These are phyloP conservation scores for Phoenicopterus ruber DNA, from an alignment of 2,113 vertebrate genomes.

Conservation along the genomic window DNA sequence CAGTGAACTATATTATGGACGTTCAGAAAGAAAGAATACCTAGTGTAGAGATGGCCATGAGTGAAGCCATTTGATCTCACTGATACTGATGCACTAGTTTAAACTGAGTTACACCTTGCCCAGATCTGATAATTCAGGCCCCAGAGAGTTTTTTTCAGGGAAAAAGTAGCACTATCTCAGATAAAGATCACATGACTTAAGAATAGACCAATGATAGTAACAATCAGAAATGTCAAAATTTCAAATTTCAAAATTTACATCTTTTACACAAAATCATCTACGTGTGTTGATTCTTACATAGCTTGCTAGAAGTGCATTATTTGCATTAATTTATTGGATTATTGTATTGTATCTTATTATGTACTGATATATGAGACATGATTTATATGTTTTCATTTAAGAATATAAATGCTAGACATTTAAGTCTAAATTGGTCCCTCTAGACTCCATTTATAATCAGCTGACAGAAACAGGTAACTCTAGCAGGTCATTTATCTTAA, in stretches of 20 bases:
- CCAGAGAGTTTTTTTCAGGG: neutral
- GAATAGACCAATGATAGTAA: neutral
- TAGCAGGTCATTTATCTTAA: neutral
- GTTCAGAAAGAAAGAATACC: neutral
- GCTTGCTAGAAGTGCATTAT: neutral
- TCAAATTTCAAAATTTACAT: neutral
- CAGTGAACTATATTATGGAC: neutral
- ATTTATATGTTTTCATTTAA: neutral
- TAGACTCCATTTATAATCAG: neutral
- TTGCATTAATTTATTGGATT: neutral
- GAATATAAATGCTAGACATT: neutral
- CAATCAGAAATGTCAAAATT: neutral
- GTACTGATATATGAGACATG: neutral
- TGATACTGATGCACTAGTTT: neutral
- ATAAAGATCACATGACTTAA: neutral
- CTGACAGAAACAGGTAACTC: neutral
- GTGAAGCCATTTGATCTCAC: neutral
- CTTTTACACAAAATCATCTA: neutral
- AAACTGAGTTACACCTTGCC: neutral
- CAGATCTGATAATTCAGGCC: neutral
- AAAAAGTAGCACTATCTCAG: neutral
- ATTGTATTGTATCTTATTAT: neutral
- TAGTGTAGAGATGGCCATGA: neutral
- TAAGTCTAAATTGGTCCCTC: neutral
- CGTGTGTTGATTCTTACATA: neutral